These are phyloP conservation scores for Channallabes apus DNA, from an alignment of 2,797 vertebrate genomes.

Conservation along the genomic window DNA sequence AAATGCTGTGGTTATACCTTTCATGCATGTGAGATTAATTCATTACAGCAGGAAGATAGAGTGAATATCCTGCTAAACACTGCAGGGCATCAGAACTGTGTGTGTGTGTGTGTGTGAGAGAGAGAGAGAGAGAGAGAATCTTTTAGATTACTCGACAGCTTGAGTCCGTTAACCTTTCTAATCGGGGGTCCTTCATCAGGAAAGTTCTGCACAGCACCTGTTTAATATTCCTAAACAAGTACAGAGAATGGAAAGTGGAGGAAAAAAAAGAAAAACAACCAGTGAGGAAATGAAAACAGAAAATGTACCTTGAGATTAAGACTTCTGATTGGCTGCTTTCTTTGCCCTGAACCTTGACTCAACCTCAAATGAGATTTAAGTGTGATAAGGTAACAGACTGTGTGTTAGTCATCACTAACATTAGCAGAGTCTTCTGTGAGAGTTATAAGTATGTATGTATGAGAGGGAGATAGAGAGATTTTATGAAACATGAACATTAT, in stretches of 20 bases:
- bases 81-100: slow-evolving; percentile 22
- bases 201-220: not conserved
- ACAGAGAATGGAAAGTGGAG: slow-evolving; percentile 23
- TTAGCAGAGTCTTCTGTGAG: slow-evolving; percentile 20
- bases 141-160: not conserved
- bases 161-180: slow-evolving; percentile 4
- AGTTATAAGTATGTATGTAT: not conserved
- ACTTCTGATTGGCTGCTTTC: slow-evolving; percentile 43
- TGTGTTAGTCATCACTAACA: slow-evolving; percentile 29
- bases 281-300: not conserved
- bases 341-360: slow-evolving; percentile 27
- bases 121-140: not conserved
- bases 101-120: not conserved
- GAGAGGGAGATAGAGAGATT: not conserved
- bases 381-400: not conserved
- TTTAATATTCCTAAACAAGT: slow-evolving; percentile 5
- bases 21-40: not conserved
- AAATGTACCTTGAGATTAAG: slow-evolving; percentile 29
- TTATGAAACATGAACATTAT: not conserved
- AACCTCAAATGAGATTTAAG: slow-evolving; percentile 33
- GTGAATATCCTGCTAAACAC: not conserved
- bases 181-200: not conserved
- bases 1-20: not conserved
- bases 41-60: not conserved
- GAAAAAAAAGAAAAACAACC: not conserved